These are phyloP conservation scores for Eupithecia abbreviata DNA, from an alignment of 2,888 invertebrate species.

Conservation along the genomic window DNA sequence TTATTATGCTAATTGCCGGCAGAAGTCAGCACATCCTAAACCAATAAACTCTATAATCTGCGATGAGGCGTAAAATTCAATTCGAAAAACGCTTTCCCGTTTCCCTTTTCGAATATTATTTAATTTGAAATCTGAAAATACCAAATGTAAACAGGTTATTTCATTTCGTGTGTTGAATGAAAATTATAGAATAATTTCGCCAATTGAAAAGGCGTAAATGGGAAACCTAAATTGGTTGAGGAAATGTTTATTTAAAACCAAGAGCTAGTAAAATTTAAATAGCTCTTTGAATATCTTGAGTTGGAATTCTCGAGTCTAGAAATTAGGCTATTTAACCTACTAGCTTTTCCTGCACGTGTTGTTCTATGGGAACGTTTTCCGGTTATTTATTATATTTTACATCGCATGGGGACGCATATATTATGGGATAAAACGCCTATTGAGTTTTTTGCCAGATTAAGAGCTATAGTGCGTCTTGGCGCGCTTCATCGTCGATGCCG, in stretches of 20 bases:
- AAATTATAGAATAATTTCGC: background rate
- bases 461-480: no score
- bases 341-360: background rate
- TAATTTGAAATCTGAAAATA: slow-evolving; percentile 13
- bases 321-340: background rate
- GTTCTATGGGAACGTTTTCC: background rate
- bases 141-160: slow-evolving; percentile 9
- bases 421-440: background rate
- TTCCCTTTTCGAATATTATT: slow-evolving; percentile 4
- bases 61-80: slow-evolving; percentile 6
- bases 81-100: slow-evolving; percentile 1
- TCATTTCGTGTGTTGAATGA: slow-evolving; percentile 4
- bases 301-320: background rate
- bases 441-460: background rate
- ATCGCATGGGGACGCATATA: background rate
- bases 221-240: background rate
- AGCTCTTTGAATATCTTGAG: background rate
- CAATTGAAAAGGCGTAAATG: background rate
- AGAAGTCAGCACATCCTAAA: slow-evolving; percentile 15
- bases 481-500: no score
- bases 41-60: slow-evolving; percentile 18
- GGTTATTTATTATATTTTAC: background rate
- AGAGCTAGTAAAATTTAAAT: background rate
- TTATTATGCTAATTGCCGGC: background rate
- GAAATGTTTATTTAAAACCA: background rate